Conservation (phyloP, 1,140 invertebrate genomes). For the Tenebrio molitor region DNA sequence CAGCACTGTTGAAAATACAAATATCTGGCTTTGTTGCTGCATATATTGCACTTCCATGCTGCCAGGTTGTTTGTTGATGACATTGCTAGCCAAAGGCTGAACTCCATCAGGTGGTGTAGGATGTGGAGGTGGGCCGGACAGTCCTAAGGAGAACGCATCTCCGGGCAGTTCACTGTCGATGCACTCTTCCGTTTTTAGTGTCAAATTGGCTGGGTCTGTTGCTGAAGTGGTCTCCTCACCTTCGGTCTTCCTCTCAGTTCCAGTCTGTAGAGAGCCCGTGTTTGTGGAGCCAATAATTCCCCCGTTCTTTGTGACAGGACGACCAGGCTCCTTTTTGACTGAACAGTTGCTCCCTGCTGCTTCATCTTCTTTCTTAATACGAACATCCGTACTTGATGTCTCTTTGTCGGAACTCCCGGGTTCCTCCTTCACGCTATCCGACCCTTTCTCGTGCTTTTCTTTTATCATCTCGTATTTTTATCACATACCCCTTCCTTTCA, state of each 20-base stretch:
- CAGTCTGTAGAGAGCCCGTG: conserved; percentile 63
- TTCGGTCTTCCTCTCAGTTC: conserved; percentile 61
- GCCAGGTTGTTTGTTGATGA: conserved; percentile 84
- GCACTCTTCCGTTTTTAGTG: conserved; percentile 52
- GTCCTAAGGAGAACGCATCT: conserved; percentile 55
- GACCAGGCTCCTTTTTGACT: conserved; percentile 59
- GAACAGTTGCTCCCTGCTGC: conserved; percentile 56
- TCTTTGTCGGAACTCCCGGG: conserved; percentile 65
- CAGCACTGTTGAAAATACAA: conserved; percentile 95
- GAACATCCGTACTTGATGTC: conserved; percentile 59
- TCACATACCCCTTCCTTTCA: conserved; percentile 62
- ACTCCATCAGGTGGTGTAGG: conserved; percentile 70
- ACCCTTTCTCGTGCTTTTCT: conserved; percentile 66
- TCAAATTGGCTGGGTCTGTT: conserved; percentile 21
- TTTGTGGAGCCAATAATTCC: conserved; percentile 65
- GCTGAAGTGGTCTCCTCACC: conserved; percentile 46
- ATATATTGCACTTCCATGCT: conserved; percentile 87
- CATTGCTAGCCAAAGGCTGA: conserved; percentile 82
- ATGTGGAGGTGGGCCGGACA: conserved; percentile 54
- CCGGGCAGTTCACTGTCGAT: conserved; percentile 54
- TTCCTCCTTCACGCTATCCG: conserved; percentile 65
- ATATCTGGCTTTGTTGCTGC: conserved; percentile 98
- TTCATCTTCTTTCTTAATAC: conserved; percentile 65
- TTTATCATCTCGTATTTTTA: conserved; percentile 65
- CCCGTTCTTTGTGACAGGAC: conserved; percentile 64